A percentile compares a stretch with the other conserved stretches of the same genome.
Evolutionary conservation across 2,888 invertebrate genomes (phyloP).

Genomic region (Bembecia ichneumoniformis): DNA sequence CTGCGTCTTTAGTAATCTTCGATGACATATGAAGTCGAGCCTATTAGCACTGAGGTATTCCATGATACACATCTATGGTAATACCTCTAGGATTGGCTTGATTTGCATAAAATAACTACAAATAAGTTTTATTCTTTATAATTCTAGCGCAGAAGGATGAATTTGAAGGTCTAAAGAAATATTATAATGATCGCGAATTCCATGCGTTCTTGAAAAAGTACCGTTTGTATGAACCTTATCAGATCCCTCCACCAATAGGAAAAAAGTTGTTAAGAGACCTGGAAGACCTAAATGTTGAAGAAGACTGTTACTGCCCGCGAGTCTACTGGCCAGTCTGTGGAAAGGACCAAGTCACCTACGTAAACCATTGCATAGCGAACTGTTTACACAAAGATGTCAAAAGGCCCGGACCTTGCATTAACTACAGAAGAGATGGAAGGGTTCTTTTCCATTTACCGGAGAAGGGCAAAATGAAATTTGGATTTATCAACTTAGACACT

Average conservation of each 20-base stretch:
- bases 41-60: too few relatives aligned
- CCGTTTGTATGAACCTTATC: slow-evolving; percentile 5
- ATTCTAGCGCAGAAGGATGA: too few relatives aligned
- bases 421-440: slow-evolving; percentile 17
- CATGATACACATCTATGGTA: too few relatives aligned
- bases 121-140: too few relatives aligned
- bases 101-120: too few relatives aligned
- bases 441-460: neutral
- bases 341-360: slow-evolving; percentile 17
- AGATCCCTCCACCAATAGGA: slow-evolving; percentile 2
- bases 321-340: slow-evolving; percentile 28
- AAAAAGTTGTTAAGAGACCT: slow-evolving; percentile 9
- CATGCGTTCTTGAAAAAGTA: neutral
- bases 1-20: too few relatives aligned
- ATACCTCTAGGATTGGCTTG: too few relatives aligned
- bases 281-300: slow-evolving; percentile 1
- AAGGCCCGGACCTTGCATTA: slow-evolving; percentile 24
- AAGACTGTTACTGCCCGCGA: slow-evolving; percentile 21
- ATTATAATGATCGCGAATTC: neutral
- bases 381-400: slow-evolving; percentile 14
- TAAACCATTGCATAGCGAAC: slow-evolving; percentile 25
- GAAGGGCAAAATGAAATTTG: neutral
- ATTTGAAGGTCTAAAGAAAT: neutral
- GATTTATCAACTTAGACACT: neutral
- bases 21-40: too few relatives aligned